phyloP scores from a whole-genome alignment of 1,140 invertebrate genomes.

The Mercenaria mercenaria region DNA sequence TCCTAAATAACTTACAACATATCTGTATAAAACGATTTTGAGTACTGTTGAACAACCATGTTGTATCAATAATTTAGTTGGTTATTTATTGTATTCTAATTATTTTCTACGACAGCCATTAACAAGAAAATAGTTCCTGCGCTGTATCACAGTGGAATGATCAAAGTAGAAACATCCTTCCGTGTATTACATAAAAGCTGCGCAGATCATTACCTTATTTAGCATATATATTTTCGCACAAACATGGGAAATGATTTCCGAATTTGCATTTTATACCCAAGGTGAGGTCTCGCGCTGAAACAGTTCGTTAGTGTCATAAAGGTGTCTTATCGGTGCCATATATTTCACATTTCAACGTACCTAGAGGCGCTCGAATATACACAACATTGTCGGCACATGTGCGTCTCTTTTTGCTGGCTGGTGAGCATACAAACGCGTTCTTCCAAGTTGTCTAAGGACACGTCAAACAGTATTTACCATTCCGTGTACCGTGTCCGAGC shows the following conservation, averaged over 20 bases:
- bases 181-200: slow-evolving; percentile 12
- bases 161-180: slow-evolving; percentile 13
- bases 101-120: slow-evolving; percentile 28
- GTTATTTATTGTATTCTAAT: slow-evolving; percentile 13
- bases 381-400: slow-evolving; percentile 33
- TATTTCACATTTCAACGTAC: slow-evolving; percentile 34
- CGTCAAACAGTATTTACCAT: background rate
- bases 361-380: slow-evolving; percentile 21
- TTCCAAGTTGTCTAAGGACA: background rate
- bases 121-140: slow-evolving; percentile 29
- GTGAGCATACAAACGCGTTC: background rate
- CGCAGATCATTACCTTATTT: slow-evolving; percentile 22
- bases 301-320: slow-evolving; percentile 1
- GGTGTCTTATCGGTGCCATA: slow-evolving; percentile 1
- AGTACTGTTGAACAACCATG: background rate
- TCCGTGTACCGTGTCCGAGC: background rate
- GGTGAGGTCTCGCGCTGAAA: background rate
- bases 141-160: slow-evolving; percentile 9
- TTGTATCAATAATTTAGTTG: slow-evolving; percentile 1
- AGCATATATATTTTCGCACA: background rate
- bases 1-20: too few relatives aligned
- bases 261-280: slow-evolving; percentile 56
- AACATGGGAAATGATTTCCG: slow-evolving; percentile 17
- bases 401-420: slow-evolving; percentile 31
- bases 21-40: background rate